These are phyloP conservation scores for Sebastes iracundus DNA, from an alignment of 2,797 vertebrate genomes.

Conservation along the genomic window DNA sequence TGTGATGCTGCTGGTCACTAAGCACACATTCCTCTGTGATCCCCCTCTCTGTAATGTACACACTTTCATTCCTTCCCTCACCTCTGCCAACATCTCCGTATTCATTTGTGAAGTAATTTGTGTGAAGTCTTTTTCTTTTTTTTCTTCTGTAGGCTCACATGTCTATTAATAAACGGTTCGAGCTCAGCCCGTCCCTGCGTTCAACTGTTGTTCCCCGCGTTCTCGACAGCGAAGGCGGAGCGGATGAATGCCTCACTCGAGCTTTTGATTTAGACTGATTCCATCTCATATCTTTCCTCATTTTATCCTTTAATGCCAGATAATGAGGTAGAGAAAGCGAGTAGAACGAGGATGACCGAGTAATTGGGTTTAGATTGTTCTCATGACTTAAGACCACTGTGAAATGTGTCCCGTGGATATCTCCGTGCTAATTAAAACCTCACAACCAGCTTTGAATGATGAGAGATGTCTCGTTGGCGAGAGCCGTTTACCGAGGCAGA, in stretches of 20 bases:
- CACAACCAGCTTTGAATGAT: neutral
- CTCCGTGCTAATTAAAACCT: conserved; percentile 18
- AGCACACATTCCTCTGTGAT: conserved; percentile 15
- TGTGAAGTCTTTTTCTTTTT: neutral
- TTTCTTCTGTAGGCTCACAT: neutral
- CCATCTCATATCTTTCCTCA: conserved; percentile 4
- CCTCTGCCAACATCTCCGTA: neutral
- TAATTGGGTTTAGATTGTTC: conserved; percentile 21
- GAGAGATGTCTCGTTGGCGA: neutral
- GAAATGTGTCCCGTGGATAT: neutral
- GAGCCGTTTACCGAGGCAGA: neutral
- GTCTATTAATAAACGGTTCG: neutral
- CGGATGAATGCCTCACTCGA: neutral
- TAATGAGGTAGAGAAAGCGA: conserved; percentile 13
- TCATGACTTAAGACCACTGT: neutral
- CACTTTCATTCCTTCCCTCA: neutral
- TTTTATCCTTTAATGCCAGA: conserved; percentile 6
- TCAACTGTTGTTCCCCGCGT: neutral
- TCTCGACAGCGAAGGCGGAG: neutral
- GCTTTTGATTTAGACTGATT: conserved; percentile 4
- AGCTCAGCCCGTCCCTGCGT: neutral
- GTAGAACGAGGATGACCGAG: neutral
- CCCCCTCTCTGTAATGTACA: neutral
- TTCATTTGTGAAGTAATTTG: conserved; percentile 8
- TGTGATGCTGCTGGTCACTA: conserved; percentile 14